Evolutionary conservation across 1,140 invertebrate species (phyloP).

Genomic region (Zaprionus africanus): DNA sequence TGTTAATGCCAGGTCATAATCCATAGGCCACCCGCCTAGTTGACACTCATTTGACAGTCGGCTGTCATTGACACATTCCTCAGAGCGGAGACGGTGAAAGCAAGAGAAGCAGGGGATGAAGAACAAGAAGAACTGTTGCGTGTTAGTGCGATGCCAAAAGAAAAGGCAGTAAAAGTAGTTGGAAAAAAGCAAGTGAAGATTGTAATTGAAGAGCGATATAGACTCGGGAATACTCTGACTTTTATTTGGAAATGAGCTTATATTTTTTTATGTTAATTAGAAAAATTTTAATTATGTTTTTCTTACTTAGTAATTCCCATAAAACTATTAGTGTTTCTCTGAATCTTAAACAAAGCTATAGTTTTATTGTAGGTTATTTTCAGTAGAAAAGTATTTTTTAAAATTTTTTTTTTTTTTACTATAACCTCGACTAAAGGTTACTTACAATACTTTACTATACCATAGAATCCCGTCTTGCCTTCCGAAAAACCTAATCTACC

Average conservation of each 20-base stretch:
- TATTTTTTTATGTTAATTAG: no score
- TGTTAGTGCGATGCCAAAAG: constrained; percentile 24
- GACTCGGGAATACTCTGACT: background rate
- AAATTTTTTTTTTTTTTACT: no score
- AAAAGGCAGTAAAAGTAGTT: constrained; percentile 11
- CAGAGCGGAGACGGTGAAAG: background rate
- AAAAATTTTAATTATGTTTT: no score
- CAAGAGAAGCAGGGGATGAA: background rate
- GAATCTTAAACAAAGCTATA: no score
- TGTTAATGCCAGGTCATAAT: constrained; percentile 47
- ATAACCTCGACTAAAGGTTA: no score
- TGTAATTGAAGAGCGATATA: background rate
- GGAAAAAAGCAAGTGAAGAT: background rate
- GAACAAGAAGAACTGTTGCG: constrained; percentile 44
- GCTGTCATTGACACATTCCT: constrained; percentile 51
- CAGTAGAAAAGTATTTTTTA: no score
- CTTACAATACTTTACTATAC: no score
- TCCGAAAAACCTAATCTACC: background rate
- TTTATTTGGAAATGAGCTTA: no score
- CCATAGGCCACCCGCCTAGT: constrained; percentile 35
- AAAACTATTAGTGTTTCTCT: no score
- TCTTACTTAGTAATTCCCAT: no score
- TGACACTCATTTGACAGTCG: constrained; percentile 61
- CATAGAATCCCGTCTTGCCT: no score
- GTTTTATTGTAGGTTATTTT: no score